Evolutionary conservation across 1,140 invertebrate species (phyloP).

Genomic region (Hypsibius dujardini): DNA sequence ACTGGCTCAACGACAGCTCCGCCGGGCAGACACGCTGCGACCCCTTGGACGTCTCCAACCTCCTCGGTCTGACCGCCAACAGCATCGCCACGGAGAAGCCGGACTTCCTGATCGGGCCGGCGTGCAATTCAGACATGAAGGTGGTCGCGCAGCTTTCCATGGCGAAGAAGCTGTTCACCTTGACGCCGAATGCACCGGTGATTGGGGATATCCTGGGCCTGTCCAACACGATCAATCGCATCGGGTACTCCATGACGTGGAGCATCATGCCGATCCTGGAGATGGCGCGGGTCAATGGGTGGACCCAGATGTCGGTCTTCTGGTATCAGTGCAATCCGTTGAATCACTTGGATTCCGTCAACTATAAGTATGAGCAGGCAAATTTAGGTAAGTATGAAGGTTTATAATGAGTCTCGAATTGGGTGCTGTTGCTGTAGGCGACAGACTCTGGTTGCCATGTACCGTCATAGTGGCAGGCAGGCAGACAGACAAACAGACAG

Average conservation of each 20-base stretch:
- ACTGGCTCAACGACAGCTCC: too few relatives aligned
- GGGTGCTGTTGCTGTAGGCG: too few relatives aligned
- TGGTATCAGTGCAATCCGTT: not conserved
- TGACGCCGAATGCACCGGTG: not conserved
- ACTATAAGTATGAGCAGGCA: not conserved
- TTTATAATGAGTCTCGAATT: not conserved
- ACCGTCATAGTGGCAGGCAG: not conserved
- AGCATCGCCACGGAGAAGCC: not conserved
- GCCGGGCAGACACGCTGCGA: not conserved
- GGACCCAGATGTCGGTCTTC: not conserved
- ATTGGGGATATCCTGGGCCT: not conserved
- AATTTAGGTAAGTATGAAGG: too few relatives aligned
- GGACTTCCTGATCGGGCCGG: not conserved
- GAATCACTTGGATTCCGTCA: not conserved
- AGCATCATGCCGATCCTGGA: not conserved
- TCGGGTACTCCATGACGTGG: not conserved
- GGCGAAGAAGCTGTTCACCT: not conserved
- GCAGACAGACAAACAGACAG: too few relatives aligned
- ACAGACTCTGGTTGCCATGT: not conserved
- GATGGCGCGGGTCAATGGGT: not conserved
- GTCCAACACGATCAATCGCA: conserved; percentile 1
- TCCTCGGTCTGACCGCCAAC: not conserved
- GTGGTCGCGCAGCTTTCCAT: not conserved
- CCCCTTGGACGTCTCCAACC: not conserved
- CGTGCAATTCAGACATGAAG: not conserved